Evolutionary conservation across 2,888 invertebrate genomes (phyloP).

Genomic region (Suillia variegata): DNA sequence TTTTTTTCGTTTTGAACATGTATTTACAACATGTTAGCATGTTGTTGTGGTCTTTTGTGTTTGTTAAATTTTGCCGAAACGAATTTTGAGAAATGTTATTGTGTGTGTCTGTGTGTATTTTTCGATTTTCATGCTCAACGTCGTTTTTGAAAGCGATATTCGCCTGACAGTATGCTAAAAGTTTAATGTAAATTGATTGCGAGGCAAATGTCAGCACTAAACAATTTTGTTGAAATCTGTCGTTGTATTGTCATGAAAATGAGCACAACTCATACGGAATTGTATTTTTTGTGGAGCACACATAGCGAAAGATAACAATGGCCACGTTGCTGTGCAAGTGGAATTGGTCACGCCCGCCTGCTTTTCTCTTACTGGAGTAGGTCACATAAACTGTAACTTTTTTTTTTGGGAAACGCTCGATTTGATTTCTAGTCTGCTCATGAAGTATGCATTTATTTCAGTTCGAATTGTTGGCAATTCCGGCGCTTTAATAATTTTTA

Average conservation of each 20-base stretch:
- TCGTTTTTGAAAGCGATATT: not conserved
- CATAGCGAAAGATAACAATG: too few species aligned
- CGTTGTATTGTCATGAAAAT: not conserved
- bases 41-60: not conserved
- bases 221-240: conserved; percentile 25
- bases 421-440: too few species aligned
- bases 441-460: too few species aligned
- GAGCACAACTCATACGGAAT: not conserved
- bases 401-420: too few species aligned
- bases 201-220: conserved; percentile 40
- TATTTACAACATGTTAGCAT: conserved; percentile 6
- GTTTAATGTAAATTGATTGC: conserved; percentile 49
- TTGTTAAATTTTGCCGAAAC: not conserved
- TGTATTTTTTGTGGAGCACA: too few species aligned
- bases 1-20: not conserved
- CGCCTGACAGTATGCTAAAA: conserved; percentile 38
- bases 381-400: too few species aligned
- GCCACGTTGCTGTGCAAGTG: too few species aligned
- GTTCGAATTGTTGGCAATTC: too few species aligned
- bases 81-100: not conserved
- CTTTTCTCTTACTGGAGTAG: too few species aligned
- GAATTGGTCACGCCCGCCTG: too few species aligned
- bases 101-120: not conserved
- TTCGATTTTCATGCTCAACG: not conserved
- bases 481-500: too few species aligned